Conservation (phyloP, 2,888 invertebrate genomes). For the Archips crataeganus region DNA sequence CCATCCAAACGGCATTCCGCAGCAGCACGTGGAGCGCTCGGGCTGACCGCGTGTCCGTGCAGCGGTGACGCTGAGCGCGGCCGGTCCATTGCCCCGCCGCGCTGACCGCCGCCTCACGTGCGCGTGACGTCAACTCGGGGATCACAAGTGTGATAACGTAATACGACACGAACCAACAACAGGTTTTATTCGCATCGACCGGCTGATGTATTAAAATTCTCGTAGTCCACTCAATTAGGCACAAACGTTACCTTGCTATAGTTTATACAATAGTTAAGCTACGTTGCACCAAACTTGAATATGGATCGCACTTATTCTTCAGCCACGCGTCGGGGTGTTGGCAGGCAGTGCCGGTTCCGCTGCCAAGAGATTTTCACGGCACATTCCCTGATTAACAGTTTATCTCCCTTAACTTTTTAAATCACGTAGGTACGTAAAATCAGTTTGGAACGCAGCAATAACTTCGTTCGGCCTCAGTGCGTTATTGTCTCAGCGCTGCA, state of each 20-base stretch:
- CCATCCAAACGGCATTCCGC: not conserved
- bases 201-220: not conserved
- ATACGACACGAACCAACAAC: not conserved
- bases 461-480: not conserved
- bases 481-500: not conserved
- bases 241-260: no score
- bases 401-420: not conserved
- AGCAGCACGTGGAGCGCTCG: not conserved
- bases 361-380: not conserved
- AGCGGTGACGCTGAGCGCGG: not conserved
- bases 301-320: not conserved
- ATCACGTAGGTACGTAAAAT: no score
- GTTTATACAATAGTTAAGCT: not conserved
- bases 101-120: not conserved
- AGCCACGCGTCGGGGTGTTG: not conserved
- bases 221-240: no score
- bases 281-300: not conserved
- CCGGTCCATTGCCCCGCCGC: constrained; percentile 15
- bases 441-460: not conserved
- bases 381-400: not conserved
- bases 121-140: constrained; percentile 10
- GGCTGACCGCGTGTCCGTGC: not conserved
- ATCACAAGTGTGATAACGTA: not conserved
- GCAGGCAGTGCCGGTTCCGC: not conserved
- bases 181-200: constrained; percentile 2